A percentile compares a stretch with the other conserved stretches of the same genome.
These are phyloP conservation scores for Stenoptilia bipunctidactyla DNA, from an alignment of 2,888 invertebrate genomes.

Conservation along the genomic window DNA sequence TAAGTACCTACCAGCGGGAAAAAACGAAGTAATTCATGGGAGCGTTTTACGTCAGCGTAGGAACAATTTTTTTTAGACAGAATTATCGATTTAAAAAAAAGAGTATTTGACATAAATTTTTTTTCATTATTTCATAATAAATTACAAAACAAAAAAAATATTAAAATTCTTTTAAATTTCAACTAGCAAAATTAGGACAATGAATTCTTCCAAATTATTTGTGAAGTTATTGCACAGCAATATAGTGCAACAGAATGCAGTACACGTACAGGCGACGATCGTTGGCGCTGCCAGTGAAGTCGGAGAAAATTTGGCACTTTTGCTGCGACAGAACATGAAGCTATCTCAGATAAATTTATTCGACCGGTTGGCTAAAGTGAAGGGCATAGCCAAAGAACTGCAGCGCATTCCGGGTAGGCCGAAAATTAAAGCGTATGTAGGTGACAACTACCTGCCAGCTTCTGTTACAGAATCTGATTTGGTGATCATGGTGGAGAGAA, in stretches of 20 bases:
- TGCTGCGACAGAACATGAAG: slow-evolving; percentile 35
- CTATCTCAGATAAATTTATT: slow-evolving; percentile 31
- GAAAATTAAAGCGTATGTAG: slow-evolving; percentile 21
- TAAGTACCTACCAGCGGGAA: no score
- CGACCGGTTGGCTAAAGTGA: slow-evolving; percentile 32
- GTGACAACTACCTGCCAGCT: slow-evolving; percentile 21
- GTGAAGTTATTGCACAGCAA: no score
- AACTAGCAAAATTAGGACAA: no score
- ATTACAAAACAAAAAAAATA: no score
- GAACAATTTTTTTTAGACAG: no score
- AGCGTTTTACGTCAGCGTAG: no score
- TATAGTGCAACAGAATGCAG: background rate
- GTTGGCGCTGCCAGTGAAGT: slow-evolving; percentile 38
- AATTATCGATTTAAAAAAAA: no score
- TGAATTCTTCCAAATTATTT: no score
- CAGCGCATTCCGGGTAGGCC: slow-evolving; percentile 33
- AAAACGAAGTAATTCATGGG: no score
- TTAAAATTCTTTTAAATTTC: no score
- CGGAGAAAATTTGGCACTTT: slow-evolving; percentile 34
- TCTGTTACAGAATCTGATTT: slow-evolving; percentile 30
- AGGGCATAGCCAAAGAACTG: slow-evolving; percentile 32
- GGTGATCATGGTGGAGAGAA: slow-evolving; percentile 32
- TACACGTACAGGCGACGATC: slow-evolving; percentile 35
- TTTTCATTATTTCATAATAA: no score
- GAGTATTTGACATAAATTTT: no score